These are phyloP conservation scores for Mormyrops boulengeri DNA, from an alignment of 2,797 vertebrate species.

Conservation along the genomic window DNA sequence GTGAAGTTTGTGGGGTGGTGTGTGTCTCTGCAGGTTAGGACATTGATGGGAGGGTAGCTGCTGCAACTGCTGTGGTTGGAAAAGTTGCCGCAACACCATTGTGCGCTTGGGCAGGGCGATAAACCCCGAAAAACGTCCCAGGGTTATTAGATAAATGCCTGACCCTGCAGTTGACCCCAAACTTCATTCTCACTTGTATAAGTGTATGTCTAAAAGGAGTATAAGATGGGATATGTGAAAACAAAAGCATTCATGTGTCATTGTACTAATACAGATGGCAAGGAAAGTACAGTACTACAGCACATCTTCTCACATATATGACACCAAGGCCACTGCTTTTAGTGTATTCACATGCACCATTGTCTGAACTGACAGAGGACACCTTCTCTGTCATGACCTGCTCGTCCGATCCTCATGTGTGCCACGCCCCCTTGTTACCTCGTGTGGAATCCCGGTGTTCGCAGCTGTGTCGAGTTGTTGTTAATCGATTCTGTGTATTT, in stretches of 20 bases:
- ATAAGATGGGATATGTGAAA: too few relatives aligned
- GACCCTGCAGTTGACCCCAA: not conserved
- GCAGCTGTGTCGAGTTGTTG: too few relatives aligned
- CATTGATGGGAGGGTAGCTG: not conserved
- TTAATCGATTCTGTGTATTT: too few relatives aligned
- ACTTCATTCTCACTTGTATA: too few relatives aligned
- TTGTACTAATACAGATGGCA: too few relatives aligned
- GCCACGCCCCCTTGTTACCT: too few relatives aligned
- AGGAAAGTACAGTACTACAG: too few relatives aligned
- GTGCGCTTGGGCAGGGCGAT: not conserved
- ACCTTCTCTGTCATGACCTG: not conserved
- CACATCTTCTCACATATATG: too few relatives aligned
- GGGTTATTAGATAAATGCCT: not conserved
- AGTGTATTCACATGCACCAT: not conserved
- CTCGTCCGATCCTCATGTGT: too few relatives aligned
- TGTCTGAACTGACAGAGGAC: not conserved
- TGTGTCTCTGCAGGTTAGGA: not conserved
- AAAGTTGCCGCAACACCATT: not conserved
- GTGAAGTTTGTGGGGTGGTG: not conserved
- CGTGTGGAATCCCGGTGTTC: too few relatives aligned
- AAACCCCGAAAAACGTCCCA: not conserved
- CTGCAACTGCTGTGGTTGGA: not conserved
- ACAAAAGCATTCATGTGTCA: too few relatives aligned
- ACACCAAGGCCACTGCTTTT: not conserved
- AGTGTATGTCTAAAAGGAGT: too few relatives aligned